Evolutionary conservation across 2,113 vertebrate species (phyloP).

Genomic region (Ptilonorhynchus violaceus): DNA sequence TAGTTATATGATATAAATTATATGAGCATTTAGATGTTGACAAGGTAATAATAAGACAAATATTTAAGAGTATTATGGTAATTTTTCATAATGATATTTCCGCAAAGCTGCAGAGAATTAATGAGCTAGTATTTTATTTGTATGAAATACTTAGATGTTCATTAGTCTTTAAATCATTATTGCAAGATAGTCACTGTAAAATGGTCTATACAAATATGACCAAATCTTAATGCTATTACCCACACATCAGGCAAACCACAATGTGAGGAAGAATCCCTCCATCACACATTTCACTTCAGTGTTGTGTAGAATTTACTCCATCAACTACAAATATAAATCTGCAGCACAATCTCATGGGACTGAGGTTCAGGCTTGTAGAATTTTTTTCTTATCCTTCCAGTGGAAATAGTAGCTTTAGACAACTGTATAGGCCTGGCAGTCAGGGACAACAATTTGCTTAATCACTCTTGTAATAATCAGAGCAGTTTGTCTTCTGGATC

Average conservation of each 20-base stretch:
- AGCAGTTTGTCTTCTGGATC: background rate
- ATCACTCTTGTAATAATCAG: background rate
- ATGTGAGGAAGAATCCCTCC: background rate
- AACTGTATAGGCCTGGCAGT: background rate
- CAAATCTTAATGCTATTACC: background rate
- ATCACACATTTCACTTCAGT: background rate
- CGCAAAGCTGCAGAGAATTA: background rate
- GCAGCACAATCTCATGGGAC: background rate
- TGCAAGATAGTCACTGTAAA: background rate
- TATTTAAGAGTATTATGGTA: background rate
- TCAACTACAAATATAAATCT: background rate
- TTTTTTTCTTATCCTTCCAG: background rate
- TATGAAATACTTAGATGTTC: background rate
- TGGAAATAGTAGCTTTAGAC: background rate
- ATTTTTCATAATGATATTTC: background rate
- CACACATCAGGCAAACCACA: background rate
- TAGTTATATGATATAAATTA: background rate
- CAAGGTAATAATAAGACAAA: background rate
- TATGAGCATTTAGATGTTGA: background rate
- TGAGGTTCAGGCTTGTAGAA: background rate
- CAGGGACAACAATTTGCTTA: background rate
- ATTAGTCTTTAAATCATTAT: background rate
- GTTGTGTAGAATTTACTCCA: background rate
- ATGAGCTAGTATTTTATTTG: background rate
- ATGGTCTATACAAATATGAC: background rate